These are phyloP conservation scores for Iselma pallidipennis DNA, from an alignment of 2,888 invertebrate genomes.

Conservation along the genomic window DNA sequence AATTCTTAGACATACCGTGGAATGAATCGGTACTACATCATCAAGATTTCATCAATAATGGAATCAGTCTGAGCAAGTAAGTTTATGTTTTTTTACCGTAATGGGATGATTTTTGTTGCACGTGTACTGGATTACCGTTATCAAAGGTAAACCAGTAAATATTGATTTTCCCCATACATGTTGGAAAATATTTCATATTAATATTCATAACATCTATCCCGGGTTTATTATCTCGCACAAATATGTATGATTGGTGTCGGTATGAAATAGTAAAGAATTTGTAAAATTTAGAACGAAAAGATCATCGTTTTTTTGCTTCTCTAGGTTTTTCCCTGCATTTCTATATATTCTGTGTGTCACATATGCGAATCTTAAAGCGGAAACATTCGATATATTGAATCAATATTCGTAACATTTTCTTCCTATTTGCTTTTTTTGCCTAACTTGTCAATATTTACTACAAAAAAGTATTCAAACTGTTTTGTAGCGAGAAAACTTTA, in stretches of 20 bases:
- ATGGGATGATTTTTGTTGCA: no score
- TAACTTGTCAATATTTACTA: no score
- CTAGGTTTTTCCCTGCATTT: background rate
- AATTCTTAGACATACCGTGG: conserved; percentile 93
- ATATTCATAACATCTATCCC: background rate
- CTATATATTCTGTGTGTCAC: background rate
- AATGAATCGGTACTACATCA: conserved; percentile 95
- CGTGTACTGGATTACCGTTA: background rate
- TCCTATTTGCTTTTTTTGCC: no score
- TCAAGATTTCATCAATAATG: conserved; percentile 96
- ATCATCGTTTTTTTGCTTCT: no score
- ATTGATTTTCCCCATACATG: background rate
- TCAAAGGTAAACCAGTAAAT: background rate
- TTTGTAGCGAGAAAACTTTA: no score
- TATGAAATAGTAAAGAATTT: no score
- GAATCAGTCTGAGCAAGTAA: conserved; percentile 94
- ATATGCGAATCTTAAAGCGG: background rate
- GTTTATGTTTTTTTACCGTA: conserved; percentile 43
- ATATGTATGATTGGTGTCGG: no score
- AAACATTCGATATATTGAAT: background rate
- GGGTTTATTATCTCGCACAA: background rate
- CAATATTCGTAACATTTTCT: background rate
- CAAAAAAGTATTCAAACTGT: no score
- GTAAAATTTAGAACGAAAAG: no score
- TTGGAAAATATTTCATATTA: background rate